These are phyloP conservation scores for Cephalopachus bancanus DNA, from an alignment of 2,797 vertebrate genomes.

Conservation along the genomic window DNA sequence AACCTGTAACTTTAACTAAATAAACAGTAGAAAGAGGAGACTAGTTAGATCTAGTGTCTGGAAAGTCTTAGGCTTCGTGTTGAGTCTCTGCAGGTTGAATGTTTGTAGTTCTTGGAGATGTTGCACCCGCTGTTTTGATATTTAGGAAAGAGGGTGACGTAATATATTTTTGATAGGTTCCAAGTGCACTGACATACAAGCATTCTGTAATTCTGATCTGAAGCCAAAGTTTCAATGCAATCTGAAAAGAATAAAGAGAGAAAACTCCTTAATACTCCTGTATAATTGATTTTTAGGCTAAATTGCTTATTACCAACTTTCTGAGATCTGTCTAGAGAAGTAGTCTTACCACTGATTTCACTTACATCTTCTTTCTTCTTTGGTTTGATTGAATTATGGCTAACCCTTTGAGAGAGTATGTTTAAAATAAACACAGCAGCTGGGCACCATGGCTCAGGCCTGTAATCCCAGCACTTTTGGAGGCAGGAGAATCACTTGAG, in stretches of 20 bases:
- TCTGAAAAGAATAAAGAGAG: conserved; percentile 54
- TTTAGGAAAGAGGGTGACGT: conserved; percentile 12
- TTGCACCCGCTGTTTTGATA: conserved; percentile 32
- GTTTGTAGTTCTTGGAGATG: conserved; percentile 6
- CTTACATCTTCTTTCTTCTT: not conserved
- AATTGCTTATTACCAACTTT: conserved; percentile 20
- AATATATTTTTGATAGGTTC: conserved; percentile 31
- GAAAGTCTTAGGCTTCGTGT: not conserved
- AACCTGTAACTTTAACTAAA: conserved; percentile 21
- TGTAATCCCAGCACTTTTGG: too few species aligned
- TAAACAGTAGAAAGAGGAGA: not conserved
- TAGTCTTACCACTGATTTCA: not conserved
- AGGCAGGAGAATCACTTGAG: too few species aligned
- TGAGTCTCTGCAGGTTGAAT: not conserved
- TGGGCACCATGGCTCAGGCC: not conserved
- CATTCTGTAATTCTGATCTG: conserved; percentile 10
- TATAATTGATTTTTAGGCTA: conserved; percentile 38
- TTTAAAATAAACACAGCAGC: conserved; percentile 49
- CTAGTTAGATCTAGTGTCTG: not conserved
- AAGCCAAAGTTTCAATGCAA: conserved; percentile 33
- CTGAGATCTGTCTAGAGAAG: not conserved
- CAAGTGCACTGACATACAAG: not conserved
- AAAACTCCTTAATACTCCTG: not conserved
- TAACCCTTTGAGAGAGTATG: conserved; percentile 20
- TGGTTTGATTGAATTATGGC: not conserved